Conservation (phyloP, 2,113 vertebrate genomes). For the Coryphaenoides rupestris region DNA sequence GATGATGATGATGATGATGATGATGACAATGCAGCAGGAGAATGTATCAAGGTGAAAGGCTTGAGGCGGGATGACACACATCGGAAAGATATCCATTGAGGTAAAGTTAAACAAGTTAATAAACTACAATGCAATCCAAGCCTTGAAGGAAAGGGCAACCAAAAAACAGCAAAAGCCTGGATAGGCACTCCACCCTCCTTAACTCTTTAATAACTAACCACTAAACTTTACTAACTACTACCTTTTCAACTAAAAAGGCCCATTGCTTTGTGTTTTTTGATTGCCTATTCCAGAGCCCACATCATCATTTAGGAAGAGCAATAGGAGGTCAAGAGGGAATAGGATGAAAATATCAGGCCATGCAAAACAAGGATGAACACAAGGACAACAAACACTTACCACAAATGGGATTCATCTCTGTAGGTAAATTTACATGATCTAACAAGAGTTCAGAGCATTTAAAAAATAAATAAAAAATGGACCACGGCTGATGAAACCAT, state of each 20-base stretch:
- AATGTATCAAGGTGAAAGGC: background rate
- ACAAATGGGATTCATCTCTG: slow-evolving; percentile 24
- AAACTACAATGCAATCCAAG: background rate
- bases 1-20: no score
- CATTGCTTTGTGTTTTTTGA: slow-evolving; percentile 13
- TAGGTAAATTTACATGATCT: slow-evolving; percentile 42
- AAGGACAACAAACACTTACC: slow-evolving; percentile 63
- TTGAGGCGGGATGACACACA: background rate
- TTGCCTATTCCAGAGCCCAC: background rate
- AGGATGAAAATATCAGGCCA: slow-evolving; percentile 22
- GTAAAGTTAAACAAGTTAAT: background rate
- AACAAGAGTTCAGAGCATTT: slow-evolving; percentile 39
- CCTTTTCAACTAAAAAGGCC: background rate
- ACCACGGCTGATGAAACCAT: slow-evolving; percentile 49
- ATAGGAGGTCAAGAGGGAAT: slow-evolving; percentile 5
- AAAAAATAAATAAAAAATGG: no score
- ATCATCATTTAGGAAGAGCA: slow-evolving; percentile 1
- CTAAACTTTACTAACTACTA: no score
- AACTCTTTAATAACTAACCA: background rate
- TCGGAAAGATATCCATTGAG: background rate
- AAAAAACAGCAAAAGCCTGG: slow-evolving; percentile 17
- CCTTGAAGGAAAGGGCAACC: slow-evolving; percentile 8
- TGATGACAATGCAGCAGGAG: background rate
- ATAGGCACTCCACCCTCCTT: background rate
- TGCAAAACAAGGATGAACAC: slow-evolving; percentile 36